A percentile compares a stretch with the other conserved stretches of the same genome.
Evolutionary conservation across 2,113 vertebrate genomes (phyloP).

Genomic region (Tragulus kanchil): DNA sequence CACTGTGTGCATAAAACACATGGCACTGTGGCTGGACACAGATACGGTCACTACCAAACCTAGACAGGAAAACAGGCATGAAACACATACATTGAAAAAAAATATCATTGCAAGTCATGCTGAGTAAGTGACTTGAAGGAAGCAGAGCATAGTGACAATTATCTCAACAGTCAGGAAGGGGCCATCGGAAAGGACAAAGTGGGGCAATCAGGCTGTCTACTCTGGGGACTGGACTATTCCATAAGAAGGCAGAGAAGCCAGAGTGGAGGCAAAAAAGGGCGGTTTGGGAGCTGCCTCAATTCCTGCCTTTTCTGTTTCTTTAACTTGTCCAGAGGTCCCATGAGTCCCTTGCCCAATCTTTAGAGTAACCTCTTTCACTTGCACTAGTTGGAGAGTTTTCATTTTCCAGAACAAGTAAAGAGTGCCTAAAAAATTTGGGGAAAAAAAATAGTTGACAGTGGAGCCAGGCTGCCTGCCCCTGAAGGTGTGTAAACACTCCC

Average conservation of each 20-base stretch:
- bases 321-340: not conserved
- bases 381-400: not conserved
- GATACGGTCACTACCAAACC: not conserved
- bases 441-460: no score
- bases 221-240: not conserved
- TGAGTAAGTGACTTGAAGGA: not conserved
- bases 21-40: not conserved
- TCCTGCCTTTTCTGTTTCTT: not conserved
- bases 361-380: not conserved
- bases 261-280: not conserved
- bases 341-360: not conserved
- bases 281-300: not conserved
- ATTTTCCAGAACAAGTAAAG: slow-evolving; percentile 42
- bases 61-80: not conserved
- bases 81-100: not conserved
- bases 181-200: not conserved
- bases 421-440: no score
- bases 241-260: not conserved
- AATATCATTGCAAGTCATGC: not conserved
- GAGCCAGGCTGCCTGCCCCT: not conserved
- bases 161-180: not conserved
- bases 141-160: not conserved
- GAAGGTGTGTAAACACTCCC: not conserved
- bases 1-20: not conserved
- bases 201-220: not conserved